Evolutionary conservation across 2,113 vertebrate genomes (phyloP).

Genomic region (Nothoprocta perdicaria): DNA sequence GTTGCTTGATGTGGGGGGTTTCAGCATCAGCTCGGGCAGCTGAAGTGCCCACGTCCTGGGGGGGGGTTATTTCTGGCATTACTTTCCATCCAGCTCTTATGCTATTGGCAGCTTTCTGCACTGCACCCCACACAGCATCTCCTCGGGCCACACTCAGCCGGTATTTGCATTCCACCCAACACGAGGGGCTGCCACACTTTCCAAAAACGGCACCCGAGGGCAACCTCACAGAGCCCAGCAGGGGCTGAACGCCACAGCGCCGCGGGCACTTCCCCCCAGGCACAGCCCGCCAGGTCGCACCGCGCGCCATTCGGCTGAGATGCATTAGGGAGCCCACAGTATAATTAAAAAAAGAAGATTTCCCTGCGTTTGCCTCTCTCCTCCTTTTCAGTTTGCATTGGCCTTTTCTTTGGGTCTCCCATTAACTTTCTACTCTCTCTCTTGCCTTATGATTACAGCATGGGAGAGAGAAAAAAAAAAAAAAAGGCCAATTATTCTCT

Average conservation of each 20-base stretch:
- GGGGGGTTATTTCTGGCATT: neutral
- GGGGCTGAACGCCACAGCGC: too few relatives aligned
- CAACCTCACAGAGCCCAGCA: neutral
- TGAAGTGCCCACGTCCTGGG: fast-evolving
- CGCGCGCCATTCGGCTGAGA: neutral
- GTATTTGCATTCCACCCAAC: neutral
- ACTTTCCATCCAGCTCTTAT: neutral
- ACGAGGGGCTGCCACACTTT: neutral
- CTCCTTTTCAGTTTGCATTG: neutral
- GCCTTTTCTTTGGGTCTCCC: neutral
- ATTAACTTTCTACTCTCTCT: neutral
- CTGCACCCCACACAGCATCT: neutral
- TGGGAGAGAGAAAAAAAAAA: too few relatives aligned
- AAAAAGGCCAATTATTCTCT: too few relatives aligned
- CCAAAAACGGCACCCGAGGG: too few relatives aligned
- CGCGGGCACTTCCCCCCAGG: too few relatives aligned
- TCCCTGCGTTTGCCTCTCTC: neutral
- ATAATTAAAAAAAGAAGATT: neutral
- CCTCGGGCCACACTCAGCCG: neutral
- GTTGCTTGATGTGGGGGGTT: neutral
- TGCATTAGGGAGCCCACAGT: neutral
- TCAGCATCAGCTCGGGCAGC: neutral
- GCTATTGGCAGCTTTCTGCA: too few relatives aligned
- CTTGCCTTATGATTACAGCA: neutral
- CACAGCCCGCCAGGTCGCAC: neutral